phyloP scores from a whole-genome alignment of 53 echinoderm and acorn worm species.

The Patiria pectinifera region DNA sequence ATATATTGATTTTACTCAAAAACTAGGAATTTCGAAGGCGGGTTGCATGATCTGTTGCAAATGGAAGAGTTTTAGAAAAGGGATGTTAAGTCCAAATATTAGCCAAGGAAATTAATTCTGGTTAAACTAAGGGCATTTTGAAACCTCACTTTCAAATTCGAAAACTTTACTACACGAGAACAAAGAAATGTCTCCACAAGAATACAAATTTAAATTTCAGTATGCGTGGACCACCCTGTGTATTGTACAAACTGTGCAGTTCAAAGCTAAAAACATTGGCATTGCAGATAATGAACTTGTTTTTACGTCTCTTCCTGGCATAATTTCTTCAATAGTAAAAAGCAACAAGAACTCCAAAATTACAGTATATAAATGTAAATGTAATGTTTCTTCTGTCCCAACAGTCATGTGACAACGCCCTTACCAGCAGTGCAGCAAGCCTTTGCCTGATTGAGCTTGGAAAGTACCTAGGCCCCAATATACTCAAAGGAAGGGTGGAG shows the following conservation, averaged over 20 bases:
- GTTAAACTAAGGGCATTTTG: no score
- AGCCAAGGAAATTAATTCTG: no score
- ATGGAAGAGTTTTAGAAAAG: no score
- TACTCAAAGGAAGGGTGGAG: conserved; percentile 91
- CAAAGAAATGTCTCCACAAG: no score
- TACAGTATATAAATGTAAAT: not conserved
- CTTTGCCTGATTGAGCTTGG: conserved; percentile 79
- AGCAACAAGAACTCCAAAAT: not conserved
- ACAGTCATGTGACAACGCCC: conserved; percentile 76
- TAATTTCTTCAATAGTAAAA: not conserved
- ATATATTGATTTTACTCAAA: no score
- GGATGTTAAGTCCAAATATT: no score
- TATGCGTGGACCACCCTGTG: no score
- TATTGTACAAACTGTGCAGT: not conserved
- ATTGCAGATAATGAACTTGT: not conserved
- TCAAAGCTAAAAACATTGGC: not conserved
- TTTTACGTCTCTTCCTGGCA: not conserved
- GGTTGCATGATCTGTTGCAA: no score
- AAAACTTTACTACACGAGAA: no score
- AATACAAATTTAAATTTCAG: no score
- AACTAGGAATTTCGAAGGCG: no score
- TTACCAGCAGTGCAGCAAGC: conserved; percentile 88
- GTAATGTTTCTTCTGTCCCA: not conserved
- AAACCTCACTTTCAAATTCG: no score
- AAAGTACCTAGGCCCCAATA: conserved; percentile 89